phyloP scores from a whole-genome alignment of 2,797 vertebrate genomes.

The Pogonophryne albipinna region DNA sequence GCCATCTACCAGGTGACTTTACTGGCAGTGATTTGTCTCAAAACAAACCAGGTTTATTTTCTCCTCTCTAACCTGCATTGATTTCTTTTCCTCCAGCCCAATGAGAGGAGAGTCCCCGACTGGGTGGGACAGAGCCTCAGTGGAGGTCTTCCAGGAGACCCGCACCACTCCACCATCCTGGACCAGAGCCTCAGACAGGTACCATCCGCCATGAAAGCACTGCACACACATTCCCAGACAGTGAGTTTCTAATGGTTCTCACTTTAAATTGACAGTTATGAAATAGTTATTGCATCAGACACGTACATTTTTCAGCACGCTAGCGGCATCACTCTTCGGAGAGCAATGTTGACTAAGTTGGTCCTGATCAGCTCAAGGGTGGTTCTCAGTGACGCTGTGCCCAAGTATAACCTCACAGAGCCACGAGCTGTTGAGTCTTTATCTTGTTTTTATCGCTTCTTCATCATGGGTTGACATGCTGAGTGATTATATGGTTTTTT shows the following conservation, averaged over 20 bases:
- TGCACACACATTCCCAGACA: conserved; percentile 83
- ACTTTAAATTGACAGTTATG: not conserved
- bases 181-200: conserved; percentile 80
- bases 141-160: conserved; percentile 92
- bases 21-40: not conserved
- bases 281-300: not conserved
- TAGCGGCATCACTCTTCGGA: not conserved
- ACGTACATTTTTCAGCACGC: too few species aligned
- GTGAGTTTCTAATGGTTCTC: conserved; percentile 79
- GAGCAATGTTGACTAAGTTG: not conserved
- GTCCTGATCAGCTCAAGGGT: not conserved
- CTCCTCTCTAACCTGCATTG: not conserved
- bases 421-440: not conserved
- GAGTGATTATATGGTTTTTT: not conserved
- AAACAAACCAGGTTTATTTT: not conserved
- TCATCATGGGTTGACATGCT: not conserved
- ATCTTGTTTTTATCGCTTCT: not conserved
- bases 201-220: conserved; percentile 76
- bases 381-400: not conserved
- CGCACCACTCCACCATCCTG: conserved; percentile 89
- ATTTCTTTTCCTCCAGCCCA: conserved; percentile 77
- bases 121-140: conserved; percentile 89
- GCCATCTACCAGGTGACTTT: conserved; percentile 91
- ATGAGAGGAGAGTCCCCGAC: conserved; percentile 79
- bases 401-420: not conserved